Evolutionary conservation across 64 coral and sea anemone species (phyloP).

Genomic region (Stylophora pistillata): DNA sequence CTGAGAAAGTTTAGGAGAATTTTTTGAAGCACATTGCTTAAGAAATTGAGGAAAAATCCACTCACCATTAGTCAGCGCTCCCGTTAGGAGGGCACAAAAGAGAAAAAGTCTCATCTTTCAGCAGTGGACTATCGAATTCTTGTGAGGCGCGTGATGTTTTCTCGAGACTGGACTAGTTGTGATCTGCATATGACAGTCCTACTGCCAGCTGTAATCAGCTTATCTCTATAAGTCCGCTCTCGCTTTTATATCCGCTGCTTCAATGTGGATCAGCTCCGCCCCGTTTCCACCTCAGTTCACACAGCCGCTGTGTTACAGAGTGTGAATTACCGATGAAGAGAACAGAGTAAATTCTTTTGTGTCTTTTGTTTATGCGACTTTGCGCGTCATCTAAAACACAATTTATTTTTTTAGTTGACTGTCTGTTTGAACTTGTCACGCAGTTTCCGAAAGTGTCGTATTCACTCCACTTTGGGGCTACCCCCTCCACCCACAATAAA

Average conservation of each 20-base stretch:
- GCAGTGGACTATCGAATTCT: neutral
- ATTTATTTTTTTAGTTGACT: neutral
- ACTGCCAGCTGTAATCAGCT: conserved; percentile 27
- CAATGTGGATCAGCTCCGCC: conserved; percentile 25
- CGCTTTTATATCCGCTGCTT: conserved; percentile 27
- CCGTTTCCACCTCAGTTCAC: conserved; percentile 31
- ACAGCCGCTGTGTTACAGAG: neutral
- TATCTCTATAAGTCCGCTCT: conserved; percentile 17
- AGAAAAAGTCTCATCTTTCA: conserved; percentile 5
- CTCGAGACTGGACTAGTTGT: neutral
- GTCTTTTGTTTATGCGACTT: conserved; percentile 15
- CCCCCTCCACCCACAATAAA: neutral
- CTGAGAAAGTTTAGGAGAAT: neutral
- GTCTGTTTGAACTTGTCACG: neutral
- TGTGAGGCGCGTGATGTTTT: neutral
- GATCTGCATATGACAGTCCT: neutral
- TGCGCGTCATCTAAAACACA: conserved; percentile 7
- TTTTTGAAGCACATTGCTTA: neutral
- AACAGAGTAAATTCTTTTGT: neutral
- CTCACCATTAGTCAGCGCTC: conserved; percentile 13
- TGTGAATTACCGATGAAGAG: neutral
- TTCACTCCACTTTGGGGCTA: neutral
- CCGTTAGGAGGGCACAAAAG: neutral
- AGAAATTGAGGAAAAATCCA: neutral
- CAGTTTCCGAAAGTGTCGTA: neutral